Percentiles rank a stretch among this genome's conserved stretches.
These are phyloP conservation scores for Macaca mulatta DNA, from an alignment of 2,113 vertebrate genomes.

Conservation along the genomic window DNA sequence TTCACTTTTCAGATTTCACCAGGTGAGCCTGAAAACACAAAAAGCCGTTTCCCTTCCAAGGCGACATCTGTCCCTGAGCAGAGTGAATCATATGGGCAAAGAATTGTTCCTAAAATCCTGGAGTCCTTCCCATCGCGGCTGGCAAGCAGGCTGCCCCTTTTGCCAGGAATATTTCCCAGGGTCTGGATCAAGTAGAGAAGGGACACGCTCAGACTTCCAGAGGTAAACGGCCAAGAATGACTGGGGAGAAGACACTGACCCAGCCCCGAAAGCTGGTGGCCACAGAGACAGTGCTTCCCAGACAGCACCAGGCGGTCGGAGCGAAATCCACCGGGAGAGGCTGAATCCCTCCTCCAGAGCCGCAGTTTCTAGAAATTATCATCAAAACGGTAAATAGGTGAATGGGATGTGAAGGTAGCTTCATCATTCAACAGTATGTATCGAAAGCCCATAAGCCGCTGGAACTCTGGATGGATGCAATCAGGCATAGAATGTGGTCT, in stretches of 20 bases:
- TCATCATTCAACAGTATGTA: fast-evolving
- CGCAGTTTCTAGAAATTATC: no score
- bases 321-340: neutral
- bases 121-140: conserved; percentile 37
- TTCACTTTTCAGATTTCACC: conserved; percentile 33
- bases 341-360: no score
- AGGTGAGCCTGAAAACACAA: conserved; percentile 59
- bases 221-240: neutral
- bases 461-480: no score
- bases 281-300: neutral
- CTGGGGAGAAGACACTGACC: neutral
- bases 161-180: neutral
- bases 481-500: neutral
- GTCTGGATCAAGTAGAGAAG: conserved; percentile 35
- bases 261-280: neutral
- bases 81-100: conserved; percentile 46
- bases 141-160: neutral
- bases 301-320: neutral
- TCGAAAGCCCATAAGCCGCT: fast-evolving
- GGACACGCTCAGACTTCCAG: neutral
- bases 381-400: fast-evolving
- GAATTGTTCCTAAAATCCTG: conserved; percentile 8
- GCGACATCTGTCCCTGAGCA: conserved; percentile 14
- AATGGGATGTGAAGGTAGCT: no score
- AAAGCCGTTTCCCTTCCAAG: conserved; percentile 45